Evolutionary conservation across 2,113 vertebrate species (phyloP), one percentile per base, ranked within the genome.

Genomic region (Maccullochella peelii): DNA sequence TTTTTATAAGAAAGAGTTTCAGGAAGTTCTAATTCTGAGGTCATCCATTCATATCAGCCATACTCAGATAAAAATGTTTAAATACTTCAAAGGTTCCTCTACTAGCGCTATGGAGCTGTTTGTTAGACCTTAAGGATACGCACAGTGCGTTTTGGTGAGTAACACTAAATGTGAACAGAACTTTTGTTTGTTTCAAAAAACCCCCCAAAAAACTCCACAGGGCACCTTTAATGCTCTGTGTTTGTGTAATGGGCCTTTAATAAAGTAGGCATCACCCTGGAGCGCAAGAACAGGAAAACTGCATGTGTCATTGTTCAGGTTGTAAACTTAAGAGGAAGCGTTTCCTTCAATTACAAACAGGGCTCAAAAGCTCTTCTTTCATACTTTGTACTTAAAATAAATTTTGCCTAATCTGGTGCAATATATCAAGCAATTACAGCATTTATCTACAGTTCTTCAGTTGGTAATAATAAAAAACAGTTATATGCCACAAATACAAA

Each of bases 191-290:
- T 8, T 33, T 3, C 33, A 10, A 57, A 57, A 4, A 57, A 33
- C n/a, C n/a, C n/a, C n/a, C n/a, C n/a, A 33, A 33, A 4, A 10
- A 57, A 10, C 44, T 30, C 16, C 44, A 38, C 21, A 38, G 30
- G 25, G 25, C 4, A 1, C 8, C 47, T n/a, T 27, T 6, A 47
- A 40, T 40, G 49, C 36, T 72, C 3, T 4, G 16, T 23, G 18
- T 78, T 5, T 75, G 33, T 80, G 71, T 65, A 82, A 82, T 77
- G 6, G 50, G 10, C 78, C 20, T 73, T 54, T 44, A 72, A 58
- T 70, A 61, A 73, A 89, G 61, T 27, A 81, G 87, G 71, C 80
- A 83, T 80, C 84, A 79, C 42, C 33, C 33, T 73, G 66, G 65
- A 74, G 79, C 65, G 57, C 4, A 68, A 42, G 42, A 70, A 72